Base-by-base conservation (phyloP, 1,140 invertebrate species). In the Aphelinus certus region DNA sequence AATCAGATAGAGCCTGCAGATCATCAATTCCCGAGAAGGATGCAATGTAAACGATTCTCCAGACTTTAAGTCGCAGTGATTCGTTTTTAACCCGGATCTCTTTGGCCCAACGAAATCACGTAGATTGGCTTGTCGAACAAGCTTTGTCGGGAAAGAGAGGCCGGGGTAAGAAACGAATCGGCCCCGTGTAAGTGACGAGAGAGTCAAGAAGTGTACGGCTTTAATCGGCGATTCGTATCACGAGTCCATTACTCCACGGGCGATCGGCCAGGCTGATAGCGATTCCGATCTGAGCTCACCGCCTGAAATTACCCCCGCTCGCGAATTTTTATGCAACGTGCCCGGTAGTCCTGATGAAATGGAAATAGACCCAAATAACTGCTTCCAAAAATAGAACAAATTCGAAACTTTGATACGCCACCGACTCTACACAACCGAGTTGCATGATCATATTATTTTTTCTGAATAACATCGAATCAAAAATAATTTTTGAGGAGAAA, bases 171-270 rank as follows among this genome's bases (percentile, higher is more conserved):
- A 57, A 70, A 70, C 53, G 60, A 75, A 75, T 69, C 66, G 42
- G 26, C 53, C n/a, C 45, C 49, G 61, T 60, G 61, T 61, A 75
- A 75, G 66, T 58, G 73, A 69, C 58, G 66, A 75, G 73, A 10
- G 67, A 61, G 73, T 64, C 56, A 57, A 58, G 57, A 72, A 71
- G 62, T 66, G 46, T 66, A 60, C 9, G 55, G 62, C 55, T 82
- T 79, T 78, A 78, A 80, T 81, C 58, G 79, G 43, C 73, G 77
- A 81, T 80, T 79, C 75, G 67, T 79, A 81, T 81, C 78, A 71
- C 69, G 67, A 74, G 46, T 78, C 75, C 71, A 79, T 79, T 81
- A 78, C 65, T 51, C 62, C 58, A 48, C 10, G 48, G 66, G 6
- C 42, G 66, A 56, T 69, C 65, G 71, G 67, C 7, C 10, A 43